Conservation (phyloP, 2,797 vertebrate genomes). For the Amphiprion clarkii region DNA sequence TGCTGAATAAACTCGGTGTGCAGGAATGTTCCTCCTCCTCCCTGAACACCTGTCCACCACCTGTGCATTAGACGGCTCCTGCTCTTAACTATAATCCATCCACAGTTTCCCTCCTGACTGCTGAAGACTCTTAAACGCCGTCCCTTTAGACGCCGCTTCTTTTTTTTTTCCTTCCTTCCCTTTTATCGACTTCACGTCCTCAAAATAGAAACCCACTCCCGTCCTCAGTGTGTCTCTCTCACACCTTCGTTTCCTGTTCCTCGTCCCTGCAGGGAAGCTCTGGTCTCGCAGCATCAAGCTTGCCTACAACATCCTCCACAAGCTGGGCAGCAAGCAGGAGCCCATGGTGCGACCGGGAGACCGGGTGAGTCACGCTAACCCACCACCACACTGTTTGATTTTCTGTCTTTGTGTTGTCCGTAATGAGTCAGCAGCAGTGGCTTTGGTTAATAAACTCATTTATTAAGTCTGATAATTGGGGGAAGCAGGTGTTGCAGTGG, state of each 20-base stretch:
- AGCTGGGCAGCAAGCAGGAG: slow-evolving; percentile 98
- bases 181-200: slow-evolving; percentile 26
- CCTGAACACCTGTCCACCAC: slow-evolving; percentile 11
- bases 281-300: slow-evolving; percentile 99
- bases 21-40: not conserved
- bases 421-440: no score
- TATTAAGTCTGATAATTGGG: no score
- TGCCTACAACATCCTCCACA: slow-evolving; percentile 99
- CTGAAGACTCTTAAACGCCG: slow-evolving; percentile 18
- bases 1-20: not conserved
- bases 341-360: slow-evolving; percentile 98
- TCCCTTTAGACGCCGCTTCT: not conserved
- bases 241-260: slow-evolving; percentile 34
- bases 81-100: not conserved
- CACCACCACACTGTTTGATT: not conserved
- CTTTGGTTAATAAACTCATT: no score
- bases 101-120: slow-evolving; percentile 6
- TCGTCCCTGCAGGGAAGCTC: slow-evolving; percentile 91
- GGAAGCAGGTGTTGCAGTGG: no score
- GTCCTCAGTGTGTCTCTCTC: slow-evolving; percentile 2
- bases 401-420: no score
- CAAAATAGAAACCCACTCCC: slow-evolving; percentile 43
- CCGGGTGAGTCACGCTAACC: slow-evolving; percentile 87
- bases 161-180: not conserved
- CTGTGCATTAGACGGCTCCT: slow-evolving; percentile 11